Evolutionary conservation across 1,140 invertebrate species (phyloP).

Genomic region (Macrocentrus cingulum): DNA sequence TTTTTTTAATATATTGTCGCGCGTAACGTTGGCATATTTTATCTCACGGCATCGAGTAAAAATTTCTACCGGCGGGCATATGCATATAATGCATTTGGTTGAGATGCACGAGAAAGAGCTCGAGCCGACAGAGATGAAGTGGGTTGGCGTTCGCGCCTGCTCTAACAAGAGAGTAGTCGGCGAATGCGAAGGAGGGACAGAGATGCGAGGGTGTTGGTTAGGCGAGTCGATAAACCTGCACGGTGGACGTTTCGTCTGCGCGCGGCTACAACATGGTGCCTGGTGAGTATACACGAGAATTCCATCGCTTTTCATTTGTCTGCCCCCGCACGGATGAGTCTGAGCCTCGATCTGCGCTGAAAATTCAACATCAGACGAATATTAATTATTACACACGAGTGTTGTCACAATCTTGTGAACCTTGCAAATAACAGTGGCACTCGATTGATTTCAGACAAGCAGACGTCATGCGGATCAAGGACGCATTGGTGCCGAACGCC

Average conservation of each 20-base stretch:
- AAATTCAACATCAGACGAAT: neutral
- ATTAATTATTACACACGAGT: neutral
- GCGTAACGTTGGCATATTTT: too few relatives aligned
- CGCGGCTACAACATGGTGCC: slow-evolving; percentile 20
- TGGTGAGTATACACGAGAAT: slow-evolving; percentile 19
- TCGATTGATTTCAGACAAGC: slow-evolving; percentile 41
- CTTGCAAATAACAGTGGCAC: neutral
- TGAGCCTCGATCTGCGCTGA: too few relatives aligned
- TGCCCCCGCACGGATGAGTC: too few relatives aligned
- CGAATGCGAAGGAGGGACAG: slow-evolving; percentile 10
- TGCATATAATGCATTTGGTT: too few relatives aligned
- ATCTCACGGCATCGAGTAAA: too few relatives aligned
- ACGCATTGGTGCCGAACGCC: slow-evolving; percentile 42
- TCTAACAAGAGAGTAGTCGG: slow-evolving; percentile 12
- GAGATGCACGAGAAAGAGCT: slow-evolving; percentile 7
- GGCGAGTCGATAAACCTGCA: slow-evolving; percentile 19
- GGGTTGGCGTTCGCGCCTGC: too few relatives aligned
- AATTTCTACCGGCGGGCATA: too few relatives aligned
- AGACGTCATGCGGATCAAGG: slow-evolving; percentile 55
- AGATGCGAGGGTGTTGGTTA: slow-evolving; percentile 18
- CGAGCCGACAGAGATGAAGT: too few relatives aligned
- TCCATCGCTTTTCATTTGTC: neutral
- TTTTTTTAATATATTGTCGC: too few relatives aligned
- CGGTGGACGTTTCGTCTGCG: slow-evolving; percentile 11
- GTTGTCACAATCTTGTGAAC: neutral